Percentiles rank a stretch among this genome's conserved stretches.
Conservation (phyloP, 2,113 vertebrate species). For the Aptenodytes patagonicus region DNA sequence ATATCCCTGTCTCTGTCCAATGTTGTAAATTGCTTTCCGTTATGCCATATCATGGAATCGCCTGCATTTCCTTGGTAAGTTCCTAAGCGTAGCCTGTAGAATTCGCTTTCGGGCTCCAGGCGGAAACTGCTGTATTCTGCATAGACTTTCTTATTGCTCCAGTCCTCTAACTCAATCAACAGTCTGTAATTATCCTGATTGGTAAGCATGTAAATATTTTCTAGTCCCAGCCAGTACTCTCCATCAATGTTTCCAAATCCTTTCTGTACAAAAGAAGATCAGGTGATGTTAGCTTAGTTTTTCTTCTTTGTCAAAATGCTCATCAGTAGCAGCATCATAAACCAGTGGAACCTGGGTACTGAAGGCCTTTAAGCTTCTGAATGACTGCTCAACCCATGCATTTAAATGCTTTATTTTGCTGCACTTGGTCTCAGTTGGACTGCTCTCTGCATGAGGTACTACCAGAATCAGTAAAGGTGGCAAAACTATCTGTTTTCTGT, state of each 20-base stretch:
- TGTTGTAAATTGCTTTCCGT: slow-evolving; percentile 96
- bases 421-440: not conserved
- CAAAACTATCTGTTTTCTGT: not conserved
- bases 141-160: slow-evolving; percentile 96
- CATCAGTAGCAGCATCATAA: not conserved
- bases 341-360: not conserved
- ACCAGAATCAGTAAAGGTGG: not conserved
- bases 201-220: slow-evolving; percentile 90
- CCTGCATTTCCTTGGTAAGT: slow-evolving; percentile 96
- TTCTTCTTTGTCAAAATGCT: not conserved
- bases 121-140: slow-evolving; percentile 97
- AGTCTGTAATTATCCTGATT: slow-evolving; percentile 95
- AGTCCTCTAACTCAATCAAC: slow-evolving; percentile 95
- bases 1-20: slow-evolving; percentile 93
- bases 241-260: slow-evolving; percentile 96
- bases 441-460: not conserved
- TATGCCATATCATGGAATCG: slow-evolving; percentile 93
- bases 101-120: slow-evolving; percentile 90
- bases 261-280: slow-evolving; percentile 77
- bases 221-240: slow-evolving; percentile 96
- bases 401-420: not conserved
- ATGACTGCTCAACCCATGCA: not conserved
- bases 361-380: not conserved
- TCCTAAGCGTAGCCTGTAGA: slow-evolving; percentile 88
- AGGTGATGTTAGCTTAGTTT: not conserved